Percentiles rank a stretch among this genome's conserved stretches.
These are phyloP conservation scores for Phodopus roborovskii DNA, from an alignment of 2,113 vertebrate genomes.

Conservation along the genomic window DNA sequence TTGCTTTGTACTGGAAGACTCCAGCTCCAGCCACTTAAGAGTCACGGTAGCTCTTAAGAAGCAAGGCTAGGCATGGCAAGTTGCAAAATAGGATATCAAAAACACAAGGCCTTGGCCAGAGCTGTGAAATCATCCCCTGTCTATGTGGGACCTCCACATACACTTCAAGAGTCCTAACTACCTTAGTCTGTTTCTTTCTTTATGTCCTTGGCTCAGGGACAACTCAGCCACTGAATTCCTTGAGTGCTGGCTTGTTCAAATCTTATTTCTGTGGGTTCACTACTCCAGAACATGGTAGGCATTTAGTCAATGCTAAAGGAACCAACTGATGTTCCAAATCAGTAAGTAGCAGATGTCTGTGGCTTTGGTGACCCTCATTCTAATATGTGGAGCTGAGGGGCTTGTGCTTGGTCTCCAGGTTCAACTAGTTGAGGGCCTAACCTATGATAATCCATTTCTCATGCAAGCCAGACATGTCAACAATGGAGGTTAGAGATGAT, in stretches of 20 bases:
- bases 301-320: background rate
- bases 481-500: background rate
- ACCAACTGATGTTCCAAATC: background rate
- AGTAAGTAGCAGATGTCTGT: background rate
- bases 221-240: background rate
- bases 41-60: constrained; percentile 17
- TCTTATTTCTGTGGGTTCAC: background rate
- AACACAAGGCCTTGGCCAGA: background rate
- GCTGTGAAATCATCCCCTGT: background rate
- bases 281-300: background rate
- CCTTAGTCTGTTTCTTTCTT: background rate
- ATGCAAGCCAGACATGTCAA: background rate
- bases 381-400: accelerated
- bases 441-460: background rate
- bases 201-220: background rate
- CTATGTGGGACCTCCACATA: background rate
- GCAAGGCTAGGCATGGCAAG: background rate
- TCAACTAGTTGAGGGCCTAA: background rate
- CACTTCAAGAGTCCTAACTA: background rate
- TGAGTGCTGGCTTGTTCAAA: too few relatives aligned
- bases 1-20: constrained; percentile 10
- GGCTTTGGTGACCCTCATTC: background rate
- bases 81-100: background rate
- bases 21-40: background rate
- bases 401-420: background rate